Conservation (phyloP, 2,888 invertebrate genomes). For the Leptopilina myrica region DNA sequence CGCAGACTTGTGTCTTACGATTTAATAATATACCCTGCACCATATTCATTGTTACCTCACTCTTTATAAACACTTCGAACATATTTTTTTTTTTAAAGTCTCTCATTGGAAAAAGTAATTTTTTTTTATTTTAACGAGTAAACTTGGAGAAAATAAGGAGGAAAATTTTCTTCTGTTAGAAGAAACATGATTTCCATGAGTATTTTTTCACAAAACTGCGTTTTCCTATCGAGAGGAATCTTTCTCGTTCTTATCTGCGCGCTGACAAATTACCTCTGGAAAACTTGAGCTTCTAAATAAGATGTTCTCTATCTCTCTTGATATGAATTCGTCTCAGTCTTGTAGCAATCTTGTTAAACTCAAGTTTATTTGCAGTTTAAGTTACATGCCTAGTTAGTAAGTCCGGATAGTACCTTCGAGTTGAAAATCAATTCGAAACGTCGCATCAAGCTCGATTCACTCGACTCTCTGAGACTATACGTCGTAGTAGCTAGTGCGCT, state of each 20-base stretch:
- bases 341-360: slow-evolving; percentile 6
- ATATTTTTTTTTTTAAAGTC: too few species aligned
- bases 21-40: slow-evolving; percentile 29
- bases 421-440: slow-evolving; percentile 31
- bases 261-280: not conserved
- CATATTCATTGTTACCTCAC: slow-evolving; percentile 5
- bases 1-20: slow-evolving; percentile 24
- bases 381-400: slow-evolving; percentile 19
- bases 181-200: not conserved
- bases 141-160: too few species aligned
- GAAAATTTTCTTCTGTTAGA: too few species aligned
- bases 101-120: too few species aligned
- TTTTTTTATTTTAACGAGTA: too few species aligned
- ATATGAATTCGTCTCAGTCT: slow-evolving; percentile 3
- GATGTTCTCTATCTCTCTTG: slow-evolving; percentile 3
- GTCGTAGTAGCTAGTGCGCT: too few species aligned
- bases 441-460: slow-evolving; percentile 26
- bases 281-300: slow-evolving; percentile 11
- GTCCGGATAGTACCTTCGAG: not conserved
- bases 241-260: not conserved
- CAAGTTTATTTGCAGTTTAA: slow-evolving; percentile 26
- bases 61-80: not conserved
- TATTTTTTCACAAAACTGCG: not conserved
- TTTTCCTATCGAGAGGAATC: not conserved
- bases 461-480: not conserved